Conservation (phyloP, 2,797 vertebrate species). For the Pagetopsis macropterus region DNA sequence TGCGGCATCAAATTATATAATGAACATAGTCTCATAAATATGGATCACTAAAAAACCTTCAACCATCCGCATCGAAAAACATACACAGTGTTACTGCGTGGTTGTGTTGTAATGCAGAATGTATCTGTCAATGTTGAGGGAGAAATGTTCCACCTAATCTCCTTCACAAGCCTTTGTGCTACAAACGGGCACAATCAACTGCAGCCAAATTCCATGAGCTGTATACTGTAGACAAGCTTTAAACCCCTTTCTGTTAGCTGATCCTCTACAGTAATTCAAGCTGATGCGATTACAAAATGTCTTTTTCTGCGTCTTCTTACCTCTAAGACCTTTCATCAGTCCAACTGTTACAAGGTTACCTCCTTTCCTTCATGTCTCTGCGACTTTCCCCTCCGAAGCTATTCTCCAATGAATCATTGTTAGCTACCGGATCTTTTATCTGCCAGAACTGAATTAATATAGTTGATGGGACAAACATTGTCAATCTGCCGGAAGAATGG, state of each 20-base stretch:
- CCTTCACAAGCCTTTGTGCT: conserved; percentile 51
- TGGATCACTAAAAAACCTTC: conserved; percentile 3
- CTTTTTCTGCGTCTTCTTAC: conserved; percentile 71
- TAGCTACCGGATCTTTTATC: conserved; percentile 81
- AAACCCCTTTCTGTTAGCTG: conserved; percentile 64
- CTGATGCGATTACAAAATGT: conserved; percentile 80
- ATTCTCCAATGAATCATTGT: conserved; percentile 80
- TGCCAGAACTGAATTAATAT: conserved; percentile 83
- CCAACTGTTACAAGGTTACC: conserved; percentile 80
- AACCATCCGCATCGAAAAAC: conserved; percentile 16
- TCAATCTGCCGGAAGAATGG: conserved; percentile 84
- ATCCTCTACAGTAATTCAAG: conserved; percentile 76
- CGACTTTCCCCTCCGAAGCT: conserved; percentile 50
- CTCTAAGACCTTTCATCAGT: conserved; percentile 74
- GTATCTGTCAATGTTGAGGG: conserved; percentile 21
- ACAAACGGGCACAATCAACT: conserved; percentile 48
- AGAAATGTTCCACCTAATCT: conserved; percentile 49
- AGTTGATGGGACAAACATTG: conserved; percentile 84
- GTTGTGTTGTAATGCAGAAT: conserved; percentile 34
- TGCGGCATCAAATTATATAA: background rate
- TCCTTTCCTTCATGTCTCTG: conserved; percentile 62
- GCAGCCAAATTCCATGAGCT: conserved; percentile 62
- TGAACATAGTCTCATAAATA: conserved; percentile 6
- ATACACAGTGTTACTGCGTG: conserved; percentile 10
- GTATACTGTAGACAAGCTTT: conserved; percentile 43